A percentile compares a stretch with the other conserved stretches of the same genome.
Evolutionary conservation across 1,140 invertebrate genomes (phyloP).

Genomic region (Drosophila sucinea): DNA sequence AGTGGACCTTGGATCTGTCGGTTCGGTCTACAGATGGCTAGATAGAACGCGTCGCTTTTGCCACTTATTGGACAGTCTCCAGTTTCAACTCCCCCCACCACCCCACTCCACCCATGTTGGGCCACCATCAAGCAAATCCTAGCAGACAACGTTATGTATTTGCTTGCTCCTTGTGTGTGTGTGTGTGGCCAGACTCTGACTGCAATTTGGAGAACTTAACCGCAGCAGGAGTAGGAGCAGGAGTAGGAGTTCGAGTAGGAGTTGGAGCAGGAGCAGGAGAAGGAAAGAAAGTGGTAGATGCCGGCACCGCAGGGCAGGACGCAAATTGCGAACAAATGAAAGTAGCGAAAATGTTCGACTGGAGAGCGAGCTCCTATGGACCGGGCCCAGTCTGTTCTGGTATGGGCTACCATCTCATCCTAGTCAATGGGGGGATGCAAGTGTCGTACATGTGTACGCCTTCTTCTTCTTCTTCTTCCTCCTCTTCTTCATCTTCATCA

Average conservation of each 20-base stretch:
- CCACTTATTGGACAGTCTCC: conserved; percentile 73
- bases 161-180: conserved; percentile 33
- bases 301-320: conserved; percentile 71
- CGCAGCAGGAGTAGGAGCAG: conserved; percentile 43
- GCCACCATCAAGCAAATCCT: conserved; percentile 13
- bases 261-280: conserved; percentile 36
- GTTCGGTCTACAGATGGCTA: conserved; percentile 53
- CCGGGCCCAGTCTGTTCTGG: not conserved
- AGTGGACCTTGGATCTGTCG: conserved; percentile 13
- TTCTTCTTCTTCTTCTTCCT: conserved; percentile 1
- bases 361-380: conserved; percentile 27
- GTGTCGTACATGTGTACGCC: conserved; percentile 52
- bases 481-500: not conserved
- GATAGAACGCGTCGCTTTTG: conserved; percentile 73
- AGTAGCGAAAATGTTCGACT: conserved; percentile 72
- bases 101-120: conserved; percentile 1
- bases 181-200: conserved; percentile 63
- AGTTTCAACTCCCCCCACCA: conserved; percentile 18
- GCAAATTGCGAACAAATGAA: conserved; percentile 79
- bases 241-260: not conserved
- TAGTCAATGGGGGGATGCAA: not conserved
- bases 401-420: not conserved
- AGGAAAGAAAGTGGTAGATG: conserved; percentile 11
- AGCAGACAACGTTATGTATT: conserved; percentile 30
- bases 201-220: conserved; percentile 81